Conservation (phyloP, 2,113 vertebrate species). For the Rhinopithecus roxellana region DNA sequence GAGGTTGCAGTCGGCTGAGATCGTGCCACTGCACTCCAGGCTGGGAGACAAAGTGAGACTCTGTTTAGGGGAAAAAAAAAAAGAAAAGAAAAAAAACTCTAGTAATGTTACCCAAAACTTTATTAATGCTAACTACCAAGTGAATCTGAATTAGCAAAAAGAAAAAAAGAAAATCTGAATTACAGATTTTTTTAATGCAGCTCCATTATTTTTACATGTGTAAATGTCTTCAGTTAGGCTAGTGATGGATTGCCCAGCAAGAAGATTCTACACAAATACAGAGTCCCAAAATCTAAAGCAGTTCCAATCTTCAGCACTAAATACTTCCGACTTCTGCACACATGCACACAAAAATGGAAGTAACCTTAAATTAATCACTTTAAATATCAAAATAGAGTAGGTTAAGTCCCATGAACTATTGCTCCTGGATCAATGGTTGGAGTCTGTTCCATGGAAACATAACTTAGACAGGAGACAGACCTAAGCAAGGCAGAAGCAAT, state of each 20-base stretch:
- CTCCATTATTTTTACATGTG: not conserved
- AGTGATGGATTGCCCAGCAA: not conserved
- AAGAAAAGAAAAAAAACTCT: not conserved
- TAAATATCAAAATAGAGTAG: constrained; percentile 49
- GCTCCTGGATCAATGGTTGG: not conserved
- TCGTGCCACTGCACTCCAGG: too few relatives aligned
- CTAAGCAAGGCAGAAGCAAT: not conserved
- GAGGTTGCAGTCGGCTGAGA: too few relatives aligned
- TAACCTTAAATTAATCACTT: constrained; percentile 18
- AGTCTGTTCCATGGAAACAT: not conserved
- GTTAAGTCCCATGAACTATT: not conserved
- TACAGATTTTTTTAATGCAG: not conserved
- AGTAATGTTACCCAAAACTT: constrained; percentile 33
- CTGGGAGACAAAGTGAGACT: too few relatives aligned
- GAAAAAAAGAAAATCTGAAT: not conserved
- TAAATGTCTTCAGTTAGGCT: constrained; percentile 1
- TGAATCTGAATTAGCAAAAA: not conserved
- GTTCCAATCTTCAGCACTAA: not conserved
- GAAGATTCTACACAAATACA: not conserved
- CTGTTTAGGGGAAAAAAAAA: too few relatives aligned
- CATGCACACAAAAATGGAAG: not conserved
- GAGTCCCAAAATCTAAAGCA: constrained; percentile 21
- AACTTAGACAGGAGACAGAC: not conserved
- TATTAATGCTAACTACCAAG: not conserved
- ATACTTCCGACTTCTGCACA: not conserved